A percentile compares a stretch with the other conserved stretches of the same genome.
Evolutionary conservation across 2,888 invertebrate species (phyloP).

Genomic region (Spialia ferax): DNA sequence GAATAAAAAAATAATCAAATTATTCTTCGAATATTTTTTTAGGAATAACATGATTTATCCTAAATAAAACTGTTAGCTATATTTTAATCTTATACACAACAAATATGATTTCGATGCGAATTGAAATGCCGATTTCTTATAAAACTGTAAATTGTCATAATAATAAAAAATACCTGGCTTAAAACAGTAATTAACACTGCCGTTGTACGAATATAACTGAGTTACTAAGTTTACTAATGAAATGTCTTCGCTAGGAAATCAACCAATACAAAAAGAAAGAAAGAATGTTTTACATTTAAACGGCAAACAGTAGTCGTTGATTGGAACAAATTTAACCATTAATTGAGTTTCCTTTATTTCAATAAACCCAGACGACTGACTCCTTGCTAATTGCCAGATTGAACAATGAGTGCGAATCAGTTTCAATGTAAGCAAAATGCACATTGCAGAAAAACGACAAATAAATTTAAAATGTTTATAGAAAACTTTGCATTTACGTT

Average conservation of each 20-base stretch:
- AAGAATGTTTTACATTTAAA: constrained; percentile 46
- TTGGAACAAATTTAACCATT: constrained; percentile 55
- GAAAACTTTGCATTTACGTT: background rate
- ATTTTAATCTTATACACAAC: too few species aligned
- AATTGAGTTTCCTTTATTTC: constrained; percentile 71
- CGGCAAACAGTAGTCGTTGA: constrained; percentile 47
- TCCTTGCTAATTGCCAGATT: constrained; percentile 76
- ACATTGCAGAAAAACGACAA: constrained; percentile 47
- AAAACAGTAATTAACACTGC: too few species aligned
- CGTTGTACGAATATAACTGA: too few species aligned
- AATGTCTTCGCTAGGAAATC: constrained; percentile 12
- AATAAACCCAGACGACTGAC: constrained; percentile 71
- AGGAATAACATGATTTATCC: too few species aligned
- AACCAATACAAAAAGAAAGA: constrained; percentile 32
- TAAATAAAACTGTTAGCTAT: too few species aligned
- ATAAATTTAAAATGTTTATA: background rate
- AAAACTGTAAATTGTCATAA: too few species aligned
- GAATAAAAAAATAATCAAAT: too few species aligned
- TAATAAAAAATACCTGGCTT: too few species aligned
- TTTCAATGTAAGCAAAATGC: constrained; percentile 62
- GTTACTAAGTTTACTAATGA: constrained; percentile 14
- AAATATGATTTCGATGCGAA: too few species aligned
- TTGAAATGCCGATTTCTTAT: too few species aligned
- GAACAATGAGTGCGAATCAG: constrained; percentile 65
- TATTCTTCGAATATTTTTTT: too few species aligned